Evolutionary conservation across 2,113 vertebrate species (phyloP).

Genomic region (Oncorhynchus nerka): DNA sequence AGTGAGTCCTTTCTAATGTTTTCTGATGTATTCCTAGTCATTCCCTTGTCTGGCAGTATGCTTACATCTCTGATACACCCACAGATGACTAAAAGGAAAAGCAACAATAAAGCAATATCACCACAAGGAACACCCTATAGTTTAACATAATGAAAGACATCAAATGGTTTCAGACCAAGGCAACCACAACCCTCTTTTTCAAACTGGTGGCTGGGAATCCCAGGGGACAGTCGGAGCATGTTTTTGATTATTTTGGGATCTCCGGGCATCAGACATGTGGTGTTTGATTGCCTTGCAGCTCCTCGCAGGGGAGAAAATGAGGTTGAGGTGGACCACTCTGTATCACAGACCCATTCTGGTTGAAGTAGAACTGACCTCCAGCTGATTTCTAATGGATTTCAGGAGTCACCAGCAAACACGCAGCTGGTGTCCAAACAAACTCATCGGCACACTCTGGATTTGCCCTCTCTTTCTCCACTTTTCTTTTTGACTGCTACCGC

Average conservation of each 20-base stretch:
- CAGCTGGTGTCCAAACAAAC: constrained; percentile 78
- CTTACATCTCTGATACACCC: too few relatives aligned
- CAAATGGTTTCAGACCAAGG: too few relatives aligned
- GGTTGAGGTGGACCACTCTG: constrained; percentile 68
- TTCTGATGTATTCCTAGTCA: too few relatives aligned
- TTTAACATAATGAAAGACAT: too few relatives aligned
- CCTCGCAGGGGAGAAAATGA: constrained; percentile 73
- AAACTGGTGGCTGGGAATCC: constrained; percentile 35
- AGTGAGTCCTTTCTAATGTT: too few relatives aligned
- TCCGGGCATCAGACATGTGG: constrained; percentile 60
- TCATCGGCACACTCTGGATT: constrained; percentile 70
- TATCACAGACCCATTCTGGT: constrained; percentile 62
- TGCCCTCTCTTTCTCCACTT: constrained; percentile 46
- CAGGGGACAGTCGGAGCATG: constrained; percentile 48
- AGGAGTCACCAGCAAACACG: constrained; percentile 73
- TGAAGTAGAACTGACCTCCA: constrained; percentile 71
- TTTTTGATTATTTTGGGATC: constrained; percentile 60
- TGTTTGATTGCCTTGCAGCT: constrained; percentile 72
- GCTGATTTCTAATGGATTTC: constrained; percentile 79
- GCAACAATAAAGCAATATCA: too few relatives aligned
- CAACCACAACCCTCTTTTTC: constrained; percentile 31
- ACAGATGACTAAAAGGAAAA: too few relatives aligned
- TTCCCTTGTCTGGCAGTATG: too few relatives aligned
- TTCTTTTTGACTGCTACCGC: constrained; percentile 19
- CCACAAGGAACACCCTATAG: too few relatives aligned